These are phyloP conservation scores for Microtus montanus DNA, from an alignment of 2,113 vertebrate species.

Conservation along the genomic window DNA sequence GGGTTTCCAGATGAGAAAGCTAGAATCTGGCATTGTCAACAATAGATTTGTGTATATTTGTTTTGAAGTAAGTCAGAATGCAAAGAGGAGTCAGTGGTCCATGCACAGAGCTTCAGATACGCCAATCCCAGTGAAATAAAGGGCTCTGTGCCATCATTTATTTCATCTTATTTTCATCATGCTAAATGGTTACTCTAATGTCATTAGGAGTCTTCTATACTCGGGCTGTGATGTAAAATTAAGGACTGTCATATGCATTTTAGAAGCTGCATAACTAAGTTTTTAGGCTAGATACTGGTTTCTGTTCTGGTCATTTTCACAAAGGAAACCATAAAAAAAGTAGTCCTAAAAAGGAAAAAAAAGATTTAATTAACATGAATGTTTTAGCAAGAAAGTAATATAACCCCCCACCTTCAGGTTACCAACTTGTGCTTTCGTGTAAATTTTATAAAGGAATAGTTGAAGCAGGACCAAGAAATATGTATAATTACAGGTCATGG, in stretches of 20 bases:
- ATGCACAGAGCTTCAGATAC: neutral
- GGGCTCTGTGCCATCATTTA: neutral
- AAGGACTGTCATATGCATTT: neutral
- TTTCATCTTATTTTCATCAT: neutral
- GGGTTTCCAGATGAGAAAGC: neutral
- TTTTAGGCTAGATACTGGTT: no score
- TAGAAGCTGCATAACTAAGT: neutral
- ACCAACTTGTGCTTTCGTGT: neutral
- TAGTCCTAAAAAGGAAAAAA: neutral
- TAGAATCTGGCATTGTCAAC: neutral
- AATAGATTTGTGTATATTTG: neutral
- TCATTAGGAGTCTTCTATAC: neutral
- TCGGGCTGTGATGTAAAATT: slow-evolving; percentile 29
- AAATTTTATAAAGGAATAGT: neutral
- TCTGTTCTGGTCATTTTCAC: neutral
- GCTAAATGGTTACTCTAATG: neutral
- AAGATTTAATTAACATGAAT: neutral
- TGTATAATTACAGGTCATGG: neutral
- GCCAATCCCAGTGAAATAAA: neutral
- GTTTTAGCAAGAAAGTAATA: neutral
- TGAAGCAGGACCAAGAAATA: neutral
- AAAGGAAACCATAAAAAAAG: neutral
- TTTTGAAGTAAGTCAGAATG: neutral
- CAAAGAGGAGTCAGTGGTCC: neutral
- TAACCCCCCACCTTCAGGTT: neutral